Evolutionary conservation across 2,888 invertebrate species (phyloP).

Genomic region (Gisinianus flammeolus): DNA sequence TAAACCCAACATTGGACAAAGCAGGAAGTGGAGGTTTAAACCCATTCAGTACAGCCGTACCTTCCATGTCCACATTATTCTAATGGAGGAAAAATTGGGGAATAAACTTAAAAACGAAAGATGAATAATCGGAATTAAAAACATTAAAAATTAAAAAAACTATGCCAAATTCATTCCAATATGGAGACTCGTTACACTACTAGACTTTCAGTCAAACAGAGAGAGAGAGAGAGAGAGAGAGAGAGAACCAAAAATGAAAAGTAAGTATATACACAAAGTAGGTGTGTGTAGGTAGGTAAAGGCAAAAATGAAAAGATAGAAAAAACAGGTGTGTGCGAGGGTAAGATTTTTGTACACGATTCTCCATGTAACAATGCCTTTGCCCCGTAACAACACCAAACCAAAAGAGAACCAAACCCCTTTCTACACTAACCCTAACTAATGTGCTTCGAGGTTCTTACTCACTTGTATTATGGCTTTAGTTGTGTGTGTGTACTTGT

Average conservation of each 20-base stretch:
- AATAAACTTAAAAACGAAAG: constrained; percentile 16
- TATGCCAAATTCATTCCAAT: constrained; percentile 12
- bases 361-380: neutral
- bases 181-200: constrained; percentile 11
- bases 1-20: constrained; percentile 40
- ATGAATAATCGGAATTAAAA: constrained; percentile 5
- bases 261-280: constrained; percentile 28
- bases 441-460: neutral
- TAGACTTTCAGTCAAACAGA: neutral
- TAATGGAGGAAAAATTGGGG: constrained; percentile 4
- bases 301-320: neutral
- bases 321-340: constrained; percentile 32
- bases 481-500: no score
- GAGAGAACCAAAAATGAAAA: constrained; percentile 13
- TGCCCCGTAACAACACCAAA: neutral
- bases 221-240: constrained; percentile 21
- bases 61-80: constrained; percentile 36
- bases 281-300: constrained; percentile 25
- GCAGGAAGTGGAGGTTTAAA: constrained; percentile 42
- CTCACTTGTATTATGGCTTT: neutral
- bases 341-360: neutral
- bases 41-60: constrained; percentile 34
- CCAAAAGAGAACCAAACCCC: neutral
- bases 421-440: neutral
- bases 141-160: constrained; percentile 16